Evolutionary conservation across 2,797 vertebrate genomes (phyloP).

Genomic region (Crocidura indochinensis): DNA sequence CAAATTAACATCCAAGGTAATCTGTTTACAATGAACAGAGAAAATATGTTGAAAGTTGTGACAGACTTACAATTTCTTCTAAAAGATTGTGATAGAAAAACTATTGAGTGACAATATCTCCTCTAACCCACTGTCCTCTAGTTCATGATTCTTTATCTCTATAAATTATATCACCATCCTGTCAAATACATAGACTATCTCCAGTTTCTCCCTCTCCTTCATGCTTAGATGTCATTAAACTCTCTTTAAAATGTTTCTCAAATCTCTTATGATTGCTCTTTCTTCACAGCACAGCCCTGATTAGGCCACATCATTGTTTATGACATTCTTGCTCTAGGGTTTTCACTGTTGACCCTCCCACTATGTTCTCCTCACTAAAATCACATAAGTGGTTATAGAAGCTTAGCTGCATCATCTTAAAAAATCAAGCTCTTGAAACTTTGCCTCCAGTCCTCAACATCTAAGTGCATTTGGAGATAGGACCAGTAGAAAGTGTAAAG

Average conservation of each 20-base stretch:
- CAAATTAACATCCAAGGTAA: background rate
- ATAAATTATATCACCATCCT: too few species aligned
- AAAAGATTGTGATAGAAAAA: slow-evolving; percentile 31
- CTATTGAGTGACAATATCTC: background rate
- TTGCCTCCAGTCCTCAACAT: slow-evolving; percentile 26
- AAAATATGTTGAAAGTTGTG: slow-evolving; percentile 20
- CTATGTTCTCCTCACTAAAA: too few species aligned
- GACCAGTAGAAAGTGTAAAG: background rate
- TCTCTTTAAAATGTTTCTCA: background rate
- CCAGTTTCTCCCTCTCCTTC: background rate
- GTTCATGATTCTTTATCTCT: too few species aligned
- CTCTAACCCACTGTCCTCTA: too few species aligned
- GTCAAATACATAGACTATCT: slow-evolving; percentile 26
- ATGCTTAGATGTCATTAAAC: background rate
- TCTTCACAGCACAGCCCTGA: background rate
- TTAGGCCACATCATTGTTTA: background rate
- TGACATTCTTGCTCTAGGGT: background rate
- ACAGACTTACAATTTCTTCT: slow-evolving; percentile 47
- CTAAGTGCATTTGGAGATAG: background rate
- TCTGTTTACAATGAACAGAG: slow-evolving; percentile 59
- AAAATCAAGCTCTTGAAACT: background rate
- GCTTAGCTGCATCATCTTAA: background rate
- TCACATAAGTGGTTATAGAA: background rate
- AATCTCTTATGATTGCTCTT: background rate
- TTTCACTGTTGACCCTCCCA: background rate